Conservation (phyloP, 2,888 invertebrate genomes). For the Nineta flava region DNA sequence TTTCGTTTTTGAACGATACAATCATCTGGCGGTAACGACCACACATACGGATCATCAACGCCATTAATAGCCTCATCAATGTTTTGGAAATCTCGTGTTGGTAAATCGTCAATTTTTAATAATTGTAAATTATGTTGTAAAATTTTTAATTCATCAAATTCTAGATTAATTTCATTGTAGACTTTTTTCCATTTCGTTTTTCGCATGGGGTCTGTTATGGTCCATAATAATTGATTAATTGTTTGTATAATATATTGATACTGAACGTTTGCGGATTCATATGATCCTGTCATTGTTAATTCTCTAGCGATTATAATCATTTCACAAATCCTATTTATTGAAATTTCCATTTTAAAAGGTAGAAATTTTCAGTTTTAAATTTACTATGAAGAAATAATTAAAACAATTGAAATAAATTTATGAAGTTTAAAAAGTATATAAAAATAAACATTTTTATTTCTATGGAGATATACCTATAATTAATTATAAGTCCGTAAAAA, state of each 20-base stretch:
- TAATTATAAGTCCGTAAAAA: no score
- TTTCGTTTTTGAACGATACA: not conserved
- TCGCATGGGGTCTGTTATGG: slow-evolving; percentile 62
- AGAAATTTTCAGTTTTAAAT: no score
- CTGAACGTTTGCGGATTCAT: slow-evolving; percentile 85
- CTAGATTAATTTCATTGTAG: not conserved
- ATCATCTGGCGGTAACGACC: slow-evolving; percentile 36
- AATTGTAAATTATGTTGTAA: not conserved
- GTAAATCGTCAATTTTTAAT: slow-evolving; percentile 1
- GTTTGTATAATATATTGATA: slow-evolving; percentile 87
- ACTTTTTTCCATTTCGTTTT: slow-evolving; percentile 86
- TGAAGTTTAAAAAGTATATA: not conserved
- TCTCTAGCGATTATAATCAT: slow-evolving; percentile 90
- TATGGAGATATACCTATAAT: no score
- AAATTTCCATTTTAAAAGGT: slow-evolving; percentile 52
- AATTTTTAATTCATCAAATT: not conserved
- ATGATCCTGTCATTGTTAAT: slow-evolving; percentile 87
- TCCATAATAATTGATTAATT: slow-evolving; percentile 67
- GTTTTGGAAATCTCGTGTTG: not conserved
- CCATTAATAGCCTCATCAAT: not conserved
- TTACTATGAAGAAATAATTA: no score
- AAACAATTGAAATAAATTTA: no score
- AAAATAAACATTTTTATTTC: not conserved
- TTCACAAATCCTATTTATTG: slow-evolving; percentile 81
- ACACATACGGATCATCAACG: slow-evolving; percentile 62